These are phyloP conservation scores for Leptopilina myrica DNA, from an alignment of 2,888 invertebrate genomes.

Conservation along the genomic window DNA sequence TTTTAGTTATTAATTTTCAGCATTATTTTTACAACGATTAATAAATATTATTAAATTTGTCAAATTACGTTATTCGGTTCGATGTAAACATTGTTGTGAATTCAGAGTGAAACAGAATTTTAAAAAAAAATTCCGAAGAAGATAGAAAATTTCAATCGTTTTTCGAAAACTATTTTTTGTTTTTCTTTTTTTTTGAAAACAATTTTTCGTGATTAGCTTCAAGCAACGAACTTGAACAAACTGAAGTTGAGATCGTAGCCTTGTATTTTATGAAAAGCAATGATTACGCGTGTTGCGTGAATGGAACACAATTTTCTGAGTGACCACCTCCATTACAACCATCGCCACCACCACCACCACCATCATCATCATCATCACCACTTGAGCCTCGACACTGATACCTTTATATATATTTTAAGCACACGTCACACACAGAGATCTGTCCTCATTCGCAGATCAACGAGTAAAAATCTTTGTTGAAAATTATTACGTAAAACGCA, in stretches of 20 bases:
- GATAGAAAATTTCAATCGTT: background rate
- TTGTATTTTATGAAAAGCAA: slow-evolving; percentile 17
- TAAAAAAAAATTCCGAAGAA: no score
- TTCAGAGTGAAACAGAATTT: no score
- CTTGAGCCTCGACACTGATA: no score
- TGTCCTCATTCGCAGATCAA: background rate
- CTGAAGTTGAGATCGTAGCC: slow-evolving; percentile 15
- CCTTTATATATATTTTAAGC: slow-evolving; percentile 3
- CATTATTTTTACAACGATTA: no score
- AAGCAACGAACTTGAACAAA: background rate
- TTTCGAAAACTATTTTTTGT: background rate
- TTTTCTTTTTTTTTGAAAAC: background rate
- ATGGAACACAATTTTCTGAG: slow-evolving; percentile 30
- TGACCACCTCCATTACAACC: background rate
- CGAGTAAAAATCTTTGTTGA: no score
- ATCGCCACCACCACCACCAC: background rate
- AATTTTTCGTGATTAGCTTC: background rate
- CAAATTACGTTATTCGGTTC: no score
- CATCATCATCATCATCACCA: no score
- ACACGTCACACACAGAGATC: slow-evolving; percentile 1
- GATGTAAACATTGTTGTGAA: no score
- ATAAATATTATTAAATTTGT: no score
- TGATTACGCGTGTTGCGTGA: slow-evolving; percentile 1
- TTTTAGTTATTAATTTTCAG: no score
- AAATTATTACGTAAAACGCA: no score